Evolutionary conservation across 2,888 invertebrate species (phyloP).

Genomic region (Lingula anatina): DNA sequence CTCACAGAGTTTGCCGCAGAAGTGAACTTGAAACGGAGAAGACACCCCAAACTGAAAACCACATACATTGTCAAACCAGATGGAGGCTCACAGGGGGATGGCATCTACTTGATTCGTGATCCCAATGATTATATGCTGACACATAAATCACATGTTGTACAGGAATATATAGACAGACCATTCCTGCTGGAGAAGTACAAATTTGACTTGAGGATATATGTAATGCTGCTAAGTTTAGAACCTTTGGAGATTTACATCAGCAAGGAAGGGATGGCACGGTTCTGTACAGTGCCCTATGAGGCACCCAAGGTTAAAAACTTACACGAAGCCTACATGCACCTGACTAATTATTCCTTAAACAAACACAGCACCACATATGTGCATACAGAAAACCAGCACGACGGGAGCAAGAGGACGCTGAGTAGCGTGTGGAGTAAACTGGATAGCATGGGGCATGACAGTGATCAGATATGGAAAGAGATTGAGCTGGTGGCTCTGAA

Average conservation of each 20-base stretch:
- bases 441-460: conserved; percentile 42
- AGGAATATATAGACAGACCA: conserved; percentile 54
- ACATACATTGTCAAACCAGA: conserved; percentile 56
- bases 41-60: conserved; percentile 18
- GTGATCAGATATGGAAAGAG: conserved; percentile 48
- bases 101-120: conserved; percentile 54
- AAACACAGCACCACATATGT: conserved; percentile 52
- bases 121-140: conserved; percentile 41
- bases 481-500: conserved; percentile 54
- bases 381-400: conserved; percentile 44
- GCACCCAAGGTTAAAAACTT: conserved; percentile 52
- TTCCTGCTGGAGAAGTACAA: conserved; percentile 52
- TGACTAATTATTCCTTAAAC: conserved; percentile 57
- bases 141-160: conserved; percentile 36
- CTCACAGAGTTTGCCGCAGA: conserved; percentile 40
- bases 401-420: conserved; percentile 54
- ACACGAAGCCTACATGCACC: conserved; percentile 53
- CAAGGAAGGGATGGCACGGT: conserved; percentile 52
- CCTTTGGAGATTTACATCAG: conserved; percentile 53
- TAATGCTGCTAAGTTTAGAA: conserved; percentile 51
- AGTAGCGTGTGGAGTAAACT: conserved; percentile 51
- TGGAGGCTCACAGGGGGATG: conserved; percentile 55
- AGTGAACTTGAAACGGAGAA: conserved; percentile 19
- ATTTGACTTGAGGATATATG: conserved; percentile 56
- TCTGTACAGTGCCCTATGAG: conserved; percentile 54